phyloP scores from a whole-genome alignment of 2,888 invertebrate genomes.

The Chesias legatella region DNA sequence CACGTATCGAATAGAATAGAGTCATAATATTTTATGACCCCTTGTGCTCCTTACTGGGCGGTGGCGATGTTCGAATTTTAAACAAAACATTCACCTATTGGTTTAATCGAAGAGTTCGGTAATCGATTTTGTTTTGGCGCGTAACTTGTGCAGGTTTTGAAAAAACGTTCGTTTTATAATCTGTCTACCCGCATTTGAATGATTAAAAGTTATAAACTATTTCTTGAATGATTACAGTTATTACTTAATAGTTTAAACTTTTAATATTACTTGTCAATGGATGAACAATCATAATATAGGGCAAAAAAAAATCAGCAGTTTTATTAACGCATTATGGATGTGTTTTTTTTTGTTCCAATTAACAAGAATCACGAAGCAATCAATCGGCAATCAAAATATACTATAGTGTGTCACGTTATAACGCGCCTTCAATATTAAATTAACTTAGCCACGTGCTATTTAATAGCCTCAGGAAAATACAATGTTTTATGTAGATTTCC shows the following conservation, averaged over 20 bases:
- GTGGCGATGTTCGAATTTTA: conserved; percentile 71
- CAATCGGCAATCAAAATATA: conserved; percentile 7
- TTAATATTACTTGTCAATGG: no score
- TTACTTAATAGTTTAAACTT: no score
- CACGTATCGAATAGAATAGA: conserved; percentile 80
- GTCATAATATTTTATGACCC: conserved; percentile 77
- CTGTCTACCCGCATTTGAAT: no score
- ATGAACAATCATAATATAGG: no score
- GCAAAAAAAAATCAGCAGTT: no score
- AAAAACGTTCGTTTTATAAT: conserved; percentile 8
- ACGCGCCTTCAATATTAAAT: conserved; percentile 20
- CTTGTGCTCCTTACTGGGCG: conserved; percentile 75
- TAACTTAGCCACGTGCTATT: conserved; percentile 22
- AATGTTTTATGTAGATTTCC: conserved; percentile 24
- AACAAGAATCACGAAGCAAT: conserved; percentile 2
- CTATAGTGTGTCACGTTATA: conserved; percentile 6
- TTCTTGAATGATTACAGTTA: no score
- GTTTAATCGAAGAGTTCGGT: conserved; percentile 40
- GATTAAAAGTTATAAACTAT: no score
- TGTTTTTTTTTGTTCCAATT: conserved; percentile 6
- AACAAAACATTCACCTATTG: conserved; percentile 53
- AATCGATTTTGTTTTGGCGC: conserved; percentile 31
- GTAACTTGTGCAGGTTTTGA: conserved; percentile 9
- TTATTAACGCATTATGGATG: no score
- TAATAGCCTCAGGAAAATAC: conserved; percentile 21